Conservation (phyloP, 2,888 invertebrate genomes). For the Macropis europaea region DNA sequence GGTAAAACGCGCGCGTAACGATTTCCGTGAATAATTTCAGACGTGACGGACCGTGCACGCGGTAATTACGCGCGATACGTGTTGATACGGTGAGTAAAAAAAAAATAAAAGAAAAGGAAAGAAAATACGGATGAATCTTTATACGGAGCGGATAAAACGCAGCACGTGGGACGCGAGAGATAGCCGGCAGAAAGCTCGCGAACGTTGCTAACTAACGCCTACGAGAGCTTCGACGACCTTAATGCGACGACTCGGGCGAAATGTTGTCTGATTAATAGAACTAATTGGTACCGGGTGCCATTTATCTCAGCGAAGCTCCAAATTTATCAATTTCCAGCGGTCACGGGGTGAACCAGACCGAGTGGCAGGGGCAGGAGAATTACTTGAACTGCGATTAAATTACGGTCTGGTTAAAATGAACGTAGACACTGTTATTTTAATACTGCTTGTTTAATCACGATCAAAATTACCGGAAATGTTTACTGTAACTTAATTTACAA, state of each 20-base stretch:
- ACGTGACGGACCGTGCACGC: background rate
- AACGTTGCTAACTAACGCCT: slow-evolving; percentile 29
- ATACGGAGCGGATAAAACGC: slow-evolving; percentile 11
- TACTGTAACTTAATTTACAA: too few species aligned
- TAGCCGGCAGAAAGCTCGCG: slow-evolving; percentile 27
- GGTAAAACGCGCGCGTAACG: background rate
- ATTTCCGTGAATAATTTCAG: slow-evolving; percentile 21
- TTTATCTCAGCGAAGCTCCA: slow-evolving; percentile 20
- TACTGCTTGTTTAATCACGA: too few species aligned
- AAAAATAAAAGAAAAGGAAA: background rate
- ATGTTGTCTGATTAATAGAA: slow-evolving; percentile 19
- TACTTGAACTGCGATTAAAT: slow-evolving; percentile 27
- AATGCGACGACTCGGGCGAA: background rate
- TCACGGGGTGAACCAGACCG: background rate
- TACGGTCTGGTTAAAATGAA: too few species aligned
- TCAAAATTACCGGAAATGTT: too few species aligned
- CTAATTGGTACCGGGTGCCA: slow-evolving; percentile 32
- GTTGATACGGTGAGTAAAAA: slow-evolving; percentile 8
- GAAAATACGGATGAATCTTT: background rate
- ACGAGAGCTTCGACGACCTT: slow-evolving; percentile 3
- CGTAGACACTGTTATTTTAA: too few species aligned
- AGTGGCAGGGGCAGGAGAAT: background rate
- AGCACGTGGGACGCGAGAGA: slow-evolving; percentile 44
- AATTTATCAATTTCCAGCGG: slow-evolving; percentile 40
- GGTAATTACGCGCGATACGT: slow-evolving; percentile 33